A percentile compares a stretch with the other conserved stretches of the same genome.
These are phyloP conservation scores for Chrysochloris asiatica DNA, from an alignment of 2,113 vertebrate species.

Conservation along the genomic window DNA sequence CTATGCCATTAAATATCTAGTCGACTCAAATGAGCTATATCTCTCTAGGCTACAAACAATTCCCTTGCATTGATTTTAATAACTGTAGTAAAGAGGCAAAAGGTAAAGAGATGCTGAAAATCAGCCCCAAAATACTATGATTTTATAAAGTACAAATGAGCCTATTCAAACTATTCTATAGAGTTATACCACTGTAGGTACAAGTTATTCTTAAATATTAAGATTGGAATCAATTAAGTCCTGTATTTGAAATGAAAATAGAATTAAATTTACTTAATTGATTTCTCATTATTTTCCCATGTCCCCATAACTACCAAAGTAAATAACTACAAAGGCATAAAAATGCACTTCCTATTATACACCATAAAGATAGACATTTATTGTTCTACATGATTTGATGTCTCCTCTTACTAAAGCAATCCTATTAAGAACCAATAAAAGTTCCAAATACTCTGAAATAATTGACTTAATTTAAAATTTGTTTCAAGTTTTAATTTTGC, in stretches of 20 bases:
- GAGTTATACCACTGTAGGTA: not conserved
- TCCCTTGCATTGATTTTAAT: not conserved
- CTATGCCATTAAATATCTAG: not conserved
- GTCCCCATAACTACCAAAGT: not conserved
- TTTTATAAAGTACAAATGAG: not conserved
- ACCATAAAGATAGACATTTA: not conserved
- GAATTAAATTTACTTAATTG: not conserved
- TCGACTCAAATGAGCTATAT: not conserved
- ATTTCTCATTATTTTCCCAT: conserved; percentile 7
- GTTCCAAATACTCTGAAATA: conserved; percentile 55
- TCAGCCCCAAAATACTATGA: not conserved
- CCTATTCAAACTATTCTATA: not conserved
- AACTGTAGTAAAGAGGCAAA: not conserved
- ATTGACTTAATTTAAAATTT: conserved; percentile 50
- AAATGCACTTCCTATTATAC: not conserved
- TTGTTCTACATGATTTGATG: conserved; percentile 62
- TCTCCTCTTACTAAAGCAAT: conserved; percentile 70
- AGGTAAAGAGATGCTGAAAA: not conserved
- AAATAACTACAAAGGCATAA: not conserved
- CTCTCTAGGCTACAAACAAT: not conserved
- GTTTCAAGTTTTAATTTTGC: conserved; percentile 49
- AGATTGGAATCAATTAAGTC: not conserved
- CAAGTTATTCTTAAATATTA: not conserved
- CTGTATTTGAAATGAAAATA: conserved; percentile 22
- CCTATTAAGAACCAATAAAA: conserved; percentile 66